Evolutionary conservation across 1,140 invertebrate species (phyloP), one percentile per base, ranked within the genome.

Genomic region (Bombus pyrosoma): DNA sequence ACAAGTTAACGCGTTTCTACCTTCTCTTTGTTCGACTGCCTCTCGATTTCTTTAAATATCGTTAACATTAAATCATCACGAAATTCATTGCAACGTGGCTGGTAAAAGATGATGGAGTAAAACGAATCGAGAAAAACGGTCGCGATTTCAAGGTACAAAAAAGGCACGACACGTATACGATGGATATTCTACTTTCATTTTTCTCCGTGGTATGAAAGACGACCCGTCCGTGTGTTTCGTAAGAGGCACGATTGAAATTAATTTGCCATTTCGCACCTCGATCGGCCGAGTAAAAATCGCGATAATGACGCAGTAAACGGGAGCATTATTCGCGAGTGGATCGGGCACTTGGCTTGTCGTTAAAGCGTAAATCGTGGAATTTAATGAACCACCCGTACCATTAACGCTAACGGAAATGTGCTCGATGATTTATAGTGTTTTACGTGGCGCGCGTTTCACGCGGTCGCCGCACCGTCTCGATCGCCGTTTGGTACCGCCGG

Each of bases 241-340:
- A 77, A 76, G 39, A 32, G 59, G 32, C 32, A 76, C 13, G 25
- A n/a, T 28, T 64, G 47, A 84, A 73, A 85, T 90, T 90, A 90
- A 90, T 89, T 90, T 75, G 86, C 69, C 69, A 79, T 43, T 90
- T 87, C 79, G 76, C 76, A 64, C 75, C 76, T 85, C 69, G 72
- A 34, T 25, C 25, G 62, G n/a, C 25, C 76, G 66, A 79, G 47
- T 69, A 76, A 89, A 53, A 86, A 89, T 89, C 88, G 47, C 82
- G 86, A 87, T 87, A 90, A 90, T 71, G 72, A 72, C 32, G 37
- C 84, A 69, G 82, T 85, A 83, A 89, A 90, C 82, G 79, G 72
- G 77, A 39, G 74, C 74, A 37, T 90, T 87, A 74, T 82, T 71
- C 81, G 85, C 68, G 73, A 82, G 28, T 43, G 81, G 66, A 81